Evolutionary conservation across 2,113 vertebrate species (phyloP).

Genomic region (Uropsilus gracilis): DNA sequence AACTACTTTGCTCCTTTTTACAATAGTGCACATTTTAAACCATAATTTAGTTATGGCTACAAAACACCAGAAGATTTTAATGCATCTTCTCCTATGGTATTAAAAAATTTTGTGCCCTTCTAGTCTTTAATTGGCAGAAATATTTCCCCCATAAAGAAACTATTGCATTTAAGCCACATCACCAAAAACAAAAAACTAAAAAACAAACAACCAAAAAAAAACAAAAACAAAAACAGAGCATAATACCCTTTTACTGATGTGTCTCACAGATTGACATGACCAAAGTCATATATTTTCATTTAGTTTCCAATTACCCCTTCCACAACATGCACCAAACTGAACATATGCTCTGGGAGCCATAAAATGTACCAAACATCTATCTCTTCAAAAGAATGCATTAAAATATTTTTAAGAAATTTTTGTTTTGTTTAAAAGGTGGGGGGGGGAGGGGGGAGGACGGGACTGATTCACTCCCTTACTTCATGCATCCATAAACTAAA

Average conservation of each 20-base stretch:
- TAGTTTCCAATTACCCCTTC: constrained; percentile 78
- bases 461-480: constrained; percentile 88
- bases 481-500: constrained; percentile 90
- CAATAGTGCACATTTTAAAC: constrained; percentile 90
- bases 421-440: constrained; percentile 80
- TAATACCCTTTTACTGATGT: constrained; percentile 86
- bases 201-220: constrained; percentile 79
- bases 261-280: constrained; percentile 78
- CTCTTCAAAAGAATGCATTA: constrained; percentile 86
- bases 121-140: constrained; percentile 87
- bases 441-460: no score
- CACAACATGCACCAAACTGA: constrained; percentile 80
- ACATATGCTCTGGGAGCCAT: constrained; percentile 86
- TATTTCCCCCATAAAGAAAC: constrained; percentile 86
- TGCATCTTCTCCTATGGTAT: constrained; percentile 84
- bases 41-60: constrained; percentile 88
- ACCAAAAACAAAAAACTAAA: constrained; percentile 72
- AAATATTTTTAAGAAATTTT: constrained; percentile 82
- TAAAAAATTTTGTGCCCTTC: constrained; percentile 84
- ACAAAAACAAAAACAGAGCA: constrained; percentile 81
- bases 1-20: constrained; percentile 86
- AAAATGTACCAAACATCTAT: constrained; percentile 86
- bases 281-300: constrained; percentile 61
- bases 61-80: constrained; percentile 85
- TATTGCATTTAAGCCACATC: constrained; percentile 87